Evolutionary conservation across 2,888 invertebrate genomes (phyloP), one percentile per base, ranked within the genome.

Genomic region (Molanna angustata): DNA sequence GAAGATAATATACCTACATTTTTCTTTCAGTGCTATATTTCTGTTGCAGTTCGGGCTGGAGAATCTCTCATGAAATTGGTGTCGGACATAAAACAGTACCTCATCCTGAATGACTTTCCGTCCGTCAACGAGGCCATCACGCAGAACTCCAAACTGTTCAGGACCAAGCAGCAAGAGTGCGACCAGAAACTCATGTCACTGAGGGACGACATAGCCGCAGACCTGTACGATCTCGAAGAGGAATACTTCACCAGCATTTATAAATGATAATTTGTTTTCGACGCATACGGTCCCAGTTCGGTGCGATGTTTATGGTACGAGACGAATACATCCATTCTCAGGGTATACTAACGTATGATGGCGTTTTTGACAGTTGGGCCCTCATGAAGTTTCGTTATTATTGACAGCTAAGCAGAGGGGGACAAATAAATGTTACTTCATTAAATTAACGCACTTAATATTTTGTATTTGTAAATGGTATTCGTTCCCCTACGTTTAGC

Each of bases 1-100:
- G n/a, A n/a, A n/a, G n/a, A n/a, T n/a, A n/a, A n/a, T n/a, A n/a
- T n/a, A n/a, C n/a, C n/a, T n/a, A n/a, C n/a, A 27, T 27, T 27
- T 27, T 7, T 47, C 18, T 49, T 2, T 19, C 19, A 16, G 35
- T 42, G n/a, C 13, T 27, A 11, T 50, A 14, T 40, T 48, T 21
- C 32, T 39, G 49, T 75, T 76, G 72, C 80, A 83, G 95, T 96
- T 1, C 79, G 97, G 64, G 97, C 98, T 53, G 95, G 94, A 1
- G 97, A 98, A 75, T 95, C 96, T 0, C 71, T 99, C 18, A 93
- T 96, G 90, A 97, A 97, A 70, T 76, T 99, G 20, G 95, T 97
- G 1, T 94, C 96, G 0, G 97, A 98, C 68, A 92, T 99, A 58
- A 98, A 98, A 66, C 97, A 99, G 67, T 99, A 97, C 70, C 77